A percentile compares a stretch with the other conserved stretches of the same genome.
phyloP scores from a whole-genome alignment of 2,888 invertebrate genomes.

The Caenorhabditis sp. region DNA sequence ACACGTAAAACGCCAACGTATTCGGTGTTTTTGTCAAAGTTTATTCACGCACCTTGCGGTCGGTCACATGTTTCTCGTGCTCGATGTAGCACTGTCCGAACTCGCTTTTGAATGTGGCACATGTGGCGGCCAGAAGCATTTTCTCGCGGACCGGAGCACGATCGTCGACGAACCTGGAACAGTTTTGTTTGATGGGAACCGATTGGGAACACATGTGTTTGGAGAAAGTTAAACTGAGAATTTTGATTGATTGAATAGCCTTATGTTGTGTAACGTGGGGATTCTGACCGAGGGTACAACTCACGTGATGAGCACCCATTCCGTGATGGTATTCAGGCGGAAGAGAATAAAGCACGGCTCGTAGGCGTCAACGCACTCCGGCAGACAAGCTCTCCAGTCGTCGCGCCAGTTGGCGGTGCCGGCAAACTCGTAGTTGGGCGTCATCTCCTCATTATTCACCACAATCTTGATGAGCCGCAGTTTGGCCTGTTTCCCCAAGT shows the following conservation, averaged over 20 bases:
- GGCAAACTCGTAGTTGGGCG: conserved; percentile 71
- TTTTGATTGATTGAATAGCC: too few species aligned
- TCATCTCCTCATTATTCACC: conserved; percentile 75
- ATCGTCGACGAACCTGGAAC: conserved; percentile 95
- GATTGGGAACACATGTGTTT: conserved; percentile 22
- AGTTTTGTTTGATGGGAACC: conserved; percentile 64
- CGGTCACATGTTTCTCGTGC: conserved; percentile 93
- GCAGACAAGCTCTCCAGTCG: conserved; percentile 75
- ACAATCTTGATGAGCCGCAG: conserved; percentile 78
- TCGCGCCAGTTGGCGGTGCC: conserved; percentile 75
- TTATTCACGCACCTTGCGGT: conserved; percentile 60
- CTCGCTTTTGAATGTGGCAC: conserved; percentile 95
- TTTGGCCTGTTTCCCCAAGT: conserved; percentile 76
- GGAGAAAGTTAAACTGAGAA: too few species aligned
- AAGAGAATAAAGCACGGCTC: conserved; percentile 91
- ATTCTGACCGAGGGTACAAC: too few species aligned
- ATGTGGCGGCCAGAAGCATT: conserved; percentile 97
- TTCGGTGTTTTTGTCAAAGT: background rate
- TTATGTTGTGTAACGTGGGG: too few species aligned
- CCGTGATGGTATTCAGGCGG: conserved; percentile 85
- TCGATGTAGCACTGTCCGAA: conserved; percentile 95
- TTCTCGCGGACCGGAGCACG: conserved; percentile 89
- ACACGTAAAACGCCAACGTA: too few species aligned
- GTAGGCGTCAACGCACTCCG: conserved; percentile 81
- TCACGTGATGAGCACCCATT: conserved; percentile 85